These are phyloP conservation scores for Chrysolina oricalcia DNA, from an alignment of 2,888 invertebrate species.

Conservation along the genomic window DNA sequence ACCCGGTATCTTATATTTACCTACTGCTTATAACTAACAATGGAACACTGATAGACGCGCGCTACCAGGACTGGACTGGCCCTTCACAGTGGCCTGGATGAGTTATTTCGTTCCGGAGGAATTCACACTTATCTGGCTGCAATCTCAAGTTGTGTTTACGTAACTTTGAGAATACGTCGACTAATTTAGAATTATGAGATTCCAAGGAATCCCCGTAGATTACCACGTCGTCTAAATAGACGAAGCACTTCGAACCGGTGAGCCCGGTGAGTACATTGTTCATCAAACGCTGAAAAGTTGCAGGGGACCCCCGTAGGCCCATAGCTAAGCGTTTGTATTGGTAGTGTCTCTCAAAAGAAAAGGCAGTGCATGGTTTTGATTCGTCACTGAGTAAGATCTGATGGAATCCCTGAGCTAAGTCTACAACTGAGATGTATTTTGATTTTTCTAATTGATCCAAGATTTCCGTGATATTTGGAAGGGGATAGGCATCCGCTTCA, in stretches of 20 bases:
- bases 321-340: conserved; percentile 31
- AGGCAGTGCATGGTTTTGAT: conserved; percentile 48
- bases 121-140: conserved; percentile 63
- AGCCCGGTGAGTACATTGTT: conserved; percentile 46
- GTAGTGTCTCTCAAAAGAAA: conserved; percentile 46
- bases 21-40: too few relatives aligned
- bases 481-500: conserved; percentile 52
- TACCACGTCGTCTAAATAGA: conserved; percentile 54
- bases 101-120: conserved; percentile 59
- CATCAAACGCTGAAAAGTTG: conserved; percentile 54
- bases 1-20: too few relatives aligned
- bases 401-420: conserved; percentile 52
- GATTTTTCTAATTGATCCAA: conserved; percentile 50
- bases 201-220: conserved; percentile 52
- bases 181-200: conserved; percentile 61
- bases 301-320: conserved; percentile 43
- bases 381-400: conserved; percentile 44
- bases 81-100: conserved; percentile 49
- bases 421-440: conserved; percentile 53
- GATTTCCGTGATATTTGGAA: conserved; percentile 53
- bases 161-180: conserved; percentile 60
- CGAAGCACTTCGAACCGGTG: conserved; percentile 45
- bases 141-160: conserved; percentile 57
- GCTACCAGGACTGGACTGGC: too few relatives aligned
- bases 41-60: too few relatives aligned